Percentiles rank a stretch among this genome's conserved stretches.
phyloP scores from a whole-genome alignment of 2,113 vertebrate species.

The Megatriorchis doriae region DNA sequence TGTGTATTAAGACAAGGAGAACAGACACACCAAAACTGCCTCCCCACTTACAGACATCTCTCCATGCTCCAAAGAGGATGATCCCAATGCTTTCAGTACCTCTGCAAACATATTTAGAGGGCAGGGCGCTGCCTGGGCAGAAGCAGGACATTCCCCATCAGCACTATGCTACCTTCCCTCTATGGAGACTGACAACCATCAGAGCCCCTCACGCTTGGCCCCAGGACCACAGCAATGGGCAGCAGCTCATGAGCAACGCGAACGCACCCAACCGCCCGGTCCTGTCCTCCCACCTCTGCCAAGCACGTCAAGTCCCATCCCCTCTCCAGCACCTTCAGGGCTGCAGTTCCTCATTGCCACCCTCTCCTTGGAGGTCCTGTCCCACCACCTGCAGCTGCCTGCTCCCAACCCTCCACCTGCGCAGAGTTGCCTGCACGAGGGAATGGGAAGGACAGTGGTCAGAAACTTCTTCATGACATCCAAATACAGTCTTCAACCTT shows the following conservation, averaged over 20 bases:
- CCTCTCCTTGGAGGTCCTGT: not conserved
- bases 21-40: not conserved
- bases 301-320: not conserved
- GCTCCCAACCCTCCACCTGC: not conserved
- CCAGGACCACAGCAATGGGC: not conserved
- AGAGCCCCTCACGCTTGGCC: not conserved
- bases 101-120: not conserved
- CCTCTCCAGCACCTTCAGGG: not conserved
- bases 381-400: not conserved
- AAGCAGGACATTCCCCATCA: rapidly evolving
- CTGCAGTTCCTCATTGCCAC: not conserved
- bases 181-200: not conserved
- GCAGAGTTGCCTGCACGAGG: not conserved
- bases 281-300: not conserved
- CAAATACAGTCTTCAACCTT: not conserved
- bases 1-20: not conserved
- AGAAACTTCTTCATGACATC: not conserved
- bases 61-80: not conserved
- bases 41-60: not conserved
- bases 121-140: not conserved
- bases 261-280: not conserved
- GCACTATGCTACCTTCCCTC: not conserved
- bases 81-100: not conserved
- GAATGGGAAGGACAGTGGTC: not conserved
- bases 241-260: not conserved